Percentiles rank a stretch among this genome's conserved stretches.
phyloP scores from a whole-genome alignment of 2,888 invertebrate genomes.

The Drepana falcataria region DNA sequence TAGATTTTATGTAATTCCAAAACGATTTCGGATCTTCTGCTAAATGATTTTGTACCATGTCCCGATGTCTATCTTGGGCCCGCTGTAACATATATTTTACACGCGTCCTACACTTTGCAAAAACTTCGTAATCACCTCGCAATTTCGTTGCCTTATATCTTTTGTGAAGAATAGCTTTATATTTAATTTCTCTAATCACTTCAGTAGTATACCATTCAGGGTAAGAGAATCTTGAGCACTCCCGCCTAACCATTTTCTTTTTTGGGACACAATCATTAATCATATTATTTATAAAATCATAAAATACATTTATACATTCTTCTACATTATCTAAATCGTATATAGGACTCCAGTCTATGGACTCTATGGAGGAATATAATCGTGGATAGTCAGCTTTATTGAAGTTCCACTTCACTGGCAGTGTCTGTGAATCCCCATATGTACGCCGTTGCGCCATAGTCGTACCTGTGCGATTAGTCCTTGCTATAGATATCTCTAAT shows the following conservation, averaged over 20 bases:
- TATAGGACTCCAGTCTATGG: slow-evolving; percentile 3
- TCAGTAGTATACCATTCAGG: slow-evolving; percentile 15
- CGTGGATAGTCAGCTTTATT: slow-evolving; percentile 2
- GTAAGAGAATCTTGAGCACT: slow-evolving; percentile 6
- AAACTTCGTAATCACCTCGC: slow-evolving; percentile 7
- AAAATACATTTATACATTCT: slow-evolving; percentile 8
- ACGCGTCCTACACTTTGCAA: slow-evolving; percentile 5
- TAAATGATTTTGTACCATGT: background rate
- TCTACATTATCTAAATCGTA: slow-evolving; percentile 3
- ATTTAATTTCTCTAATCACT: slow-evolving; percentile 7
- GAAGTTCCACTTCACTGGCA: slow-evolving; percentile 4
- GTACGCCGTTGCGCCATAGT: background rate
- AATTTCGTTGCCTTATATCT: slow-evolving; percentile 5
- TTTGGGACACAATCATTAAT: slow-evolving; percentile 11
- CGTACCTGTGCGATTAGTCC: background rate
- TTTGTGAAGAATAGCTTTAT: slow-evolving; percentile 7
- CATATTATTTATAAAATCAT: slow-evolving; percentile 6
- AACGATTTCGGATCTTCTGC: background rate
- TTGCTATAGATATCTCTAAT: slow-evolving; percentile 4
- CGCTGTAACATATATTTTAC: slow-evolving; percentile 4
- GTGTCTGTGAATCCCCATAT: background rate
- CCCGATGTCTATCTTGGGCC: background rate
- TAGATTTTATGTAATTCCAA: background rate
- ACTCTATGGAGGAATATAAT: background rate
- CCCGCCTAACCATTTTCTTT: slow-evolving; percentile 5